Base-by-base conservation (phyloP, 1,140 invertebrate species). In the Bombyx mandarina region DNA sequence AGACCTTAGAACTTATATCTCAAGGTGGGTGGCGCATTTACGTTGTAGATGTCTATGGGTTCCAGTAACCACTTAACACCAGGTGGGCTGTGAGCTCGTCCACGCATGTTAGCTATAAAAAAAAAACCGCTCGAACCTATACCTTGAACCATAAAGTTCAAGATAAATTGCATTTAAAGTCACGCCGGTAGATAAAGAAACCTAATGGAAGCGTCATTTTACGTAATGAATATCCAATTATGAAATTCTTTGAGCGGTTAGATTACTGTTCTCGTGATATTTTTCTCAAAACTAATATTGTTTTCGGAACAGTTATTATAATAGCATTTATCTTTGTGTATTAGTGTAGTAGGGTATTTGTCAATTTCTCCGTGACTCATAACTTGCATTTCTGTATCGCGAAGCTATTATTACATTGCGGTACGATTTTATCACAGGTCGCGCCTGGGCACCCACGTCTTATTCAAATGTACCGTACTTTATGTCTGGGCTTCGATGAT, bases 351-450 rank as follows among this genome's bases (percentile, higher is more conserved):
- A 35, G 26, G 52, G 18, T 26, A 45, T 49, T 52, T 58, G 43
- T 58, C 9, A 57, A 45, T 22, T 47, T 50, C 45, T 12, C n/a
- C 48, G 22, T 49, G 48, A 67, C 26, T 42, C 18, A 43, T 52
- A 58, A 35, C 26, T 22, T 44, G 54, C 44, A 52, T 63, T 54
- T 45, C 60, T 60, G 60, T 63, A 69, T 64, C 61, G 62, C 61
- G 62, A 69, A 52, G 54, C 43, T 71, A 60, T 70, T 69, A 74
- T 71, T 69, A 67, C 52, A 61, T 46, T 50, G 63, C 47, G 69
- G 69, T 75, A 63, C 56, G 61, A 69, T 71, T 35, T 35, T 35
- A 35, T 35, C 71, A 65, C 55, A 53, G 54, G 55, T 65, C 61
- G 26, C 26, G 26, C 26, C 61, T 22, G 7, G 53, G 52, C 63